Base-by-base conservation (phyloP, 2,113 vertebrate species). In the Gopherus evgoodei region DNA sequence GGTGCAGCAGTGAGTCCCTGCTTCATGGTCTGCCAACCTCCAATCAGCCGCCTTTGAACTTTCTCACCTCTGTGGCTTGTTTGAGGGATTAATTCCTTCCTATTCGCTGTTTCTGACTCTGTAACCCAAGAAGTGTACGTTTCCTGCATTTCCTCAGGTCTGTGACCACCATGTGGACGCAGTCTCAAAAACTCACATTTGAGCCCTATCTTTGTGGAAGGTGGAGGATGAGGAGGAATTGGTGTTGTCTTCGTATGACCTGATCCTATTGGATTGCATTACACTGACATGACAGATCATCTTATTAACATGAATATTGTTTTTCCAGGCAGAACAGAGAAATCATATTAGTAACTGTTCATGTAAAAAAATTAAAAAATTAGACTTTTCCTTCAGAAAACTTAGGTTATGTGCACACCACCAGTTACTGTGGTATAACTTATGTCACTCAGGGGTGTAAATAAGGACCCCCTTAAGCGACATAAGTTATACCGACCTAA, bases 251-350 rank as follows among this genome's bases (percentile, higher is more conserved):
- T 81, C 0, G 0, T 25, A 83, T 84, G 86, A 92, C n/a, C 72
- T 53, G 92, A 96, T 42, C 53, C 14, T 31, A 44, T 75, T 38
- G 84, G 7, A 59, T 83, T 75, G 86, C 62, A 78, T 88, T 62
- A 86, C 21, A n/a, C 4, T 89, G 62, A 90, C 94, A 94, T 93
- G 22, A 6, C 9, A 6, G 19, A 89, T 25, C 11, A n/a, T 31
- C 75, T 93, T 89, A 42, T 92, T 86, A 89, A 8, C 17, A 80
- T 5, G 7, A 4, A 83, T 86, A 90, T 92, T 95, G 21, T 2
- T 90, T 89, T 76, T 90, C 35, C 44, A 87, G 47, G 81, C 5
- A 54, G n/a, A 86, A 35, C 3, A 87, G 24, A 69, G 69, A 85
- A 44, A 7, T 76, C 72, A 42, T 89, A 7, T 38, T 81, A 95